Percentiles rank a stretch among this genome's conserved stretches.
phyloP scores from a whole-genome alignment of 2,797 vertebrate species.

The Acanthurus leucopareius region DNA sequence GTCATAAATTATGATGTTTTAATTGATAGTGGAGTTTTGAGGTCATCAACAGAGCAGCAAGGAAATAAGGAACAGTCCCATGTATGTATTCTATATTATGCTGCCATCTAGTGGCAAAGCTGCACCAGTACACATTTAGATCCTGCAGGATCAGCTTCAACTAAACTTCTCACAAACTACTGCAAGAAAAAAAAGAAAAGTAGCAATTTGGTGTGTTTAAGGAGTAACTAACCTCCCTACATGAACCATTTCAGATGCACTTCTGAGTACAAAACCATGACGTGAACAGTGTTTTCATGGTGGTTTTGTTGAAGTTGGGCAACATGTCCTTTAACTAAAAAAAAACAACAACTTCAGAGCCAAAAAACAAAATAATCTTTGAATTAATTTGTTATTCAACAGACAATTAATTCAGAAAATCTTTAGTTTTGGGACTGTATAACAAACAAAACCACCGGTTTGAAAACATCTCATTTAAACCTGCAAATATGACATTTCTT shows the following conservation, averaged over 20 bases:
- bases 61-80: not conserved
- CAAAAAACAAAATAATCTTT: not conserved
- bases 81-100: slow-evolving; percentile 26
- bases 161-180: not conserved
- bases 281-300: not conserved
- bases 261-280: not conserved
- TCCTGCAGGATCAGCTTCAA: not conserved
- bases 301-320: not conserved
- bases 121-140: slow-evolving; percentile 29
- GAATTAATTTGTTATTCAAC: not conserved
- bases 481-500: rapidly evolving
- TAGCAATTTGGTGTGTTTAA: not conserved
- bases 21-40: slow-evolving; percentile 8
- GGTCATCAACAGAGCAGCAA: slow-evolving; percentile 7
- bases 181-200: not conserved
- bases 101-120: slow-evolving; percentile 69
- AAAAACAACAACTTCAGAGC: not conserved
- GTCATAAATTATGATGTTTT: slow-evolving; percentile 14
- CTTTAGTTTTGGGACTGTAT: not conserved
- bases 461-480: not conserved
- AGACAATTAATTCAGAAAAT: not conserved
- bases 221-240: not conserved
- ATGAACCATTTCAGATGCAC: not conserved
- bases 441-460: not conserved
- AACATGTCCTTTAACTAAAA: not conserved